Conservation (phyloP, 2,113 vertebrate genomes). For the Todiramphus chloris region DNA sequence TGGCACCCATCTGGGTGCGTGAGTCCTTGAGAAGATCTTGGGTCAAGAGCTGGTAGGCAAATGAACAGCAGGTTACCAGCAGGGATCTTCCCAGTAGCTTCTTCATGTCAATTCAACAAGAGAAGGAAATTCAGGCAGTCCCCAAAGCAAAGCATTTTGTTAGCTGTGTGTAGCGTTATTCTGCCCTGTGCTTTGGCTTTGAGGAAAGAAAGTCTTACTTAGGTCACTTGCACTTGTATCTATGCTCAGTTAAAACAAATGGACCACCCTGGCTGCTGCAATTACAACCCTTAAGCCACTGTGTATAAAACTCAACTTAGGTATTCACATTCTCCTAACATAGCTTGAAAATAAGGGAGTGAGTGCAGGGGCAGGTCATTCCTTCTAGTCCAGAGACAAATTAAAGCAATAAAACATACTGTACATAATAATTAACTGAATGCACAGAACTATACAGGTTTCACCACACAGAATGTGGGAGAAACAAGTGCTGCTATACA, state of each 20-base stretch:
- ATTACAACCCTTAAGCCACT: constrained; percentile 23
- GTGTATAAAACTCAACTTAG: constrained; percentile 46
- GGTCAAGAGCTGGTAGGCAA: not conserved
- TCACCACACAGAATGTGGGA: not conserved
- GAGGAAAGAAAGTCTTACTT: not conserved
- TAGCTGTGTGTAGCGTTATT: not conserved
- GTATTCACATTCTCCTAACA: constrained; percentile 7
- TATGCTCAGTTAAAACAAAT: not conserved
- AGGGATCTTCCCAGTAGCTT: not conserved
- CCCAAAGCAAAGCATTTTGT: not conserved
- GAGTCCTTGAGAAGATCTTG: not conserved
- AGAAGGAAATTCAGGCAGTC: not conserved
- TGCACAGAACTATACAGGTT: not conserved
- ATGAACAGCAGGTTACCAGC: not conserved
- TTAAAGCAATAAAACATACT: constrained; percentile 29
- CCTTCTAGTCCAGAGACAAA: constrained; percentile 15
- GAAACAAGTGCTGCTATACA: not conserved
- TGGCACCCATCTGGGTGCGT: not conserved
- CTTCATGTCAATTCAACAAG: not conserved
- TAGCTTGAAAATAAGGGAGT: constrained; percentile 1
- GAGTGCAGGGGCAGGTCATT: not conserved
- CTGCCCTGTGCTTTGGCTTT: not conserved
- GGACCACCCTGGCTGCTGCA: constrained; percentile 2
- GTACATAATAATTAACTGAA: constrained; percentile 12
- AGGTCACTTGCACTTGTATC: not conserved